Evolutionary conservation across 1,140 invertebrate genomes (phyloP), one percentile per base, ranked within the genome.

Genomic region (Drosophila kanapiae): DNA sequence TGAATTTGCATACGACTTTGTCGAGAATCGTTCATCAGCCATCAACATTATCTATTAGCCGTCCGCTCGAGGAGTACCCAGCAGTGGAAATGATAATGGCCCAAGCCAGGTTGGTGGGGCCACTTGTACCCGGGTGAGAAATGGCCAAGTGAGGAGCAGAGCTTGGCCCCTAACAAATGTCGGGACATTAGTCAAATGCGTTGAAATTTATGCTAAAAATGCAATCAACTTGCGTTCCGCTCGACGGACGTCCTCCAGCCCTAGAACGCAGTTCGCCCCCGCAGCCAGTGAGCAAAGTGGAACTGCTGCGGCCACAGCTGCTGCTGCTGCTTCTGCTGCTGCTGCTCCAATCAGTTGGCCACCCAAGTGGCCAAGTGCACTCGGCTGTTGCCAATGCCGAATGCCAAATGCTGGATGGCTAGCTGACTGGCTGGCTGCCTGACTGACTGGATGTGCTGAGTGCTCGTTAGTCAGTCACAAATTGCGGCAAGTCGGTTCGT

Each of bases 131-230:
- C 31, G 16, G 48, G 47, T 82, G 78, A 86, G 64, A 88, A 87
- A 87, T 87, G 53, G 57, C 61, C 54, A 37, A 72, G 63, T 49
- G 58, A 18, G 51, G 51, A 37, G 68, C 57, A 72, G 48, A 57
- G 40, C 62, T 61, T 65, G 31, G 51, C 51, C 54, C 77, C 68
- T 88, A 79, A 88, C 85, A 88, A 88, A 88, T 88, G 71, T 79
- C 70, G 54, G 64, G 64, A 85, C 85, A 88, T 88, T 88, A 88
- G 85, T 88, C 85, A 88, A 90, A 85, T 90, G 86, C 86, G 85
- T 90, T 90, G 81, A 90, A 90, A 90, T 90, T 90, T 90, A 90
- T 90, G 85, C 85, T 91, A 80, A 90, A 90, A 90, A 90, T 90
- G 85, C 85, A 90, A 90, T 90, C 85, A 91, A 76, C 82, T 90